Percentiles rank a stretch among this genome's conserved stretches.
Conservation (phyloP, 2,888 invertebrate genomes). For the Rapana venosa region DNA sequence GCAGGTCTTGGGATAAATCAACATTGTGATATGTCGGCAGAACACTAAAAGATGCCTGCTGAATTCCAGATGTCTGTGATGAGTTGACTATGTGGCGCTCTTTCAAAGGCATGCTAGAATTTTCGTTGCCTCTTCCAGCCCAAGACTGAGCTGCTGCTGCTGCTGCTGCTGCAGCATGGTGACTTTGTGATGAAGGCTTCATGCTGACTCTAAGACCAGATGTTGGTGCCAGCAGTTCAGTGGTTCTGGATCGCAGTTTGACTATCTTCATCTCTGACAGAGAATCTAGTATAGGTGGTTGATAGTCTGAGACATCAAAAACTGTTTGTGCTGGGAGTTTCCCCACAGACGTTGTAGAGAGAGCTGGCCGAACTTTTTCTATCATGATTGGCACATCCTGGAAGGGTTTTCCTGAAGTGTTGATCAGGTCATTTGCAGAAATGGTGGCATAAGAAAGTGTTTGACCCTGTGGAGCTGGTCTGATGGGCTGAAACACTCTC, state of each 20-base stretch:
- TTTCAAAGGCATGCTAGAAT: background rate
- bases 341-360: no score
- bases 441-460: background rate
- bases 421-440: background rate
- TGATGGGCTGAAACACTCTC: background rate
- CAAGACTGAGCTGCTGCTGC: no score
- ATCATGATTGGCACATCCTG: no score
- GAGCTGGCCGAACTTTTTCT: no score
- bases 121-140: no score
- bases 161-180: background rate
- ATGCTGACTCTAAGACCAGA: background rate
- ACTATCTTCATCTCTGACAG: background rate
- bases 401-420: background rate
- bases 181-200: background rate
- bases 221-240: background rate
- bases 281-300: background rate
- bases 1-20: background rate
- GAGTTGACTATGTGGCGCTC: background rate
- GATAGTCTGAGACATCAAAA: background rate
- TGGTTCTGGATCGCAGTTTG: background rate
- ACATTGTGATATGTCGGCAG: background rate
- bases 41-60: background rate
- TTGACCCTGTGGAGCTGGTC: background rate
- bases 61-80: background rate
- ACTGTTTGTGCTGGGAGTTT: background rate